Percentiles rank a stretch among this genome's conserved stretches.
phyloP scores from a whole-genome alignment of 2,888 invertebrate species.

The Baronia brevicornis region DNA sequence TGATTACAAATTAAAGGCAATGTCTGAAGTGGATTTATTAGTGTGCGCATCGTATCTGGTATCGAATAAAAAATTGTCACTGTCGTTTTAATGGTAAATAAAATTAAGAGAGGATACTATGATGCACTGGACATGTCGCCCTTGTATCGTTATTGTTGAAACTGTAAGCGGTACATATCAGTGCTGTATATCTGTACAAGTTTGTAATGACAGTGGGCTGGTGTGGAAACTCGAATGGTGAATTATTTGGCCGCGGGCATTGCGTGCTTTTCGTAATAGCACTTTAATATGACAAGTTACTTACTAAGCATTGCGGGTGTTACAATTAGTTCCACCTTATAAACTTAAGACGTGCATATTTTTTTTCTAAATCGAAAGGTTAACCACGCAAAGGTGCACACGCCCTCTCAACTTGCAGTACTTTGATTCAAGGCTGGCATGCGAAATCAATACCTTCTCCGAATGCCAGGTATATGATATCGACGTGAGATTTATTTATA shows the following conservation, averaged over 20 bases:
- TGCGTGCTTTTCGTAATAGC: slow-evolving; percentile 56
- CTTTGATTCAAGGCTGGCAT: slow-evolving; percentile 55
- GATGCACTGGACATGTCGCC: slow-evolving; percentile 26
- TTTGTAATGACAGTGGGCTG: slow-evolving; percentile 38
- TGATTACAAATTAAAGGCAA: too few relatives aligned
- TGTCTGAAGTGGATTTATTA: too few relatives aligned
- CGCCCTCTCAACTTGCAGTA: slow-evolving; percentile 48
- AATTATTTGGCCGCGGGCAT: slow-evolving; percentile 37
- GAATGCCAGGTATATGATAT: slow-evolving; percentile 37
- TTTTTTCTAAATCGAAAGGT: slow-evolving; percentile 39
- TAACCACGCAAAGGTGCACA: slow-evolving; percentile 31
- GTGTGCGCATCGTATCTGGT: too few relatives aligned
- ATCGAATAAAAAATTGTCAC: too few relatives aligned
- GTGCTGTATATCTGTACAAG: slow-evolving; percentile 32
- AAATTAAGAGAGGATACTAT: slow-evolving; percentile 8
- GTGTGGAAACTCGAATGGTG: slow-evolving; percentile 39
- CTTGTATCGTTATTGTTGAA: slow-evolving; percentile 40
- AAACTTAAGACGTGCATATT: slow-evolving; percentile 52
- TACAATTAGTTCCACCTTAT: slow-evolving; percentile 46
- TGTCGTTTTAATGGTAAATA: too few relatives aligned
- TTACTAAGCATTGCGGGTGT: slow-evolving; percentile 39
- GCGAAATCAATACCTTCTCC: slow-evolving; percentile 45
- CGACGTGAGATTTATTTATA: slow-evolving; percentile 42
- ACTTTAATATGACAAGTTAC: slow-evolving; percentile 47
- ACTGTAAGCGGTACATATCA: slow-evolving; percentile 42